Base-by-base conservation (phyloP, 2,888 invertebrate genomes). In the Sminthurides aquaticus region DNA sequence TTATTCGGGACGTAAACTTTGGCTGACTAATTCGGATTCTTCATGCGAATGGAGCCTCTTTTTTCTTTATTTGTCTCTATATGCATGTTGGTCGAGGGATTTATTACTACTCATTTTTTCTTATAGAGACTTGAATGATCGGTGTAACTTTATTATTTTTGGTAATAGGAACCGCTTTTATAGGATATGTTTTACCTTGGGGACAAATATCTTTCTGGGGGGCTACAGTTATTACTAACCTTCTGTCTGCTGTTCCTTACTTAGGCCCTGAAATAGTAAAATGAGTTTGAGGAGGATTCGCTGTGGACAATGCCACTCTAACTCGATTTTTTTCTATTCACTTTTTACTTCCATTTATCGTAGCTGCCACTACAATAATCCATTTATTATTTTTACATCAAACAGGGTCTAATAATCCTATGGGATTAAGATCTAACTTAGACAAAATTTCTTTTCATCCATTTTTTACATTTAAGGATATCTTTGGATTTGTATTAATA, bases 161-260 rank as follows among this genome's bases (percentile, higher is more conserved):
- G 77, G 78, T 84, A 69, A 89, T 89, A 84, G 84, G 79, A 76
- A 86, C 87, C 57, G 87, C 87, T 25, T 90, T 90, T 78, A 80
- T 89, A 82, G 89, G 88, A 0, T 90, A 90, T 81, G 87, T 89
- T 0, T 70, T 88, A 75, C 87, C 87, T 1, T 88, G 88, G 79
- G 88, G 88, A 5, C 88, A 89, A 86, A 89, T 89, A 84, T 88
- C 87, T 1, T 89, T 87, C 78, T 89, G 88, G 83, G 87, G 87
- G 1, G 87, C 88, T 0, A 88, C 87, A 49, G 87, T 89, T n/a
- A 88, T 88, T 84, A 87, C 87, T 34, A 88, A 87, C 76, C 75
- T 89, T 74, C 67, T 89, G 68, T 88, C 88, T 0, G 86, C 87
- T 1, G 83, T 89, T 11, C 88, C 88, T 0, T 87, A 85, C 71